phyloP scores from a whole-genome alignment of 2,113 vertebrate genomes.

The Eleginops maclovinus region DNA sequence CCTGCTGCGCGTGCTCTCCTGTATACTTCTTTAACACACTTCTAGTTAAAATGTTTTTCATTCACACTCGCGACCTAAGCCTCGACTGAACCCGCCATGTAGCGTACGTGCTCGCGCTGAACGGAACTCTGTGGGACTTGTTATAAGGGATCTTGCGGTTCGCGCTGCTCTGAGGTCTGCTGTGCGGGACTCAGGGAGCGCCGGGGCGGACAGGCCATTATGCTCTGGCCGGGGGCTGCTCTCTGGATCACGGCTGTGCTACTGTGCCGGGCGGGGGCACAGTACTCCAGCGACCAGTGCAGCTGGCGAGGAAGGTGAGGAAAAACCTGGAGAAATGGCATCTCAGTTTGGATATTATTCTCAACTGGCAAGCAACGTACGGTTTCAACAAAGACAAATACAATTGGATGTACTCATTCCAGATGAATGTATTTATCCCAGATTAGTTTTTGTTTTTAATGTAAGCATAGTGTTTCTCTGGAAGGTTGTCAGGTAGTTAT shows the following conservation, averaged over 20 bases:
- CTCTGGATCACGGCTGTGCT: constrained; percentile 80
- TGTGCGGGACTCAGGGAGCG: constrained; percentile 40
- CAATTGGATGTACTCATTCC: no score
- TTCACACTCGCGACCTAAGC: not conserved
- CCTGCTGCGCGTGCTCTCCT: constrained; percentile 30
- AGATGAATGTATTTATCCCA: no score
- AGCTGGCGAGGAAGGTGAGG: constrained; percentile 94
- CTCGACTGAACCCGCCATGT: constrained; percentile 53
- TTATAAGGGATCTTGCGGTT: constrained; percentile 7
- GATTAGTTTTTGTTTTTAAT: no score
- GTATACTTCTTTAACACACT: not conserved
- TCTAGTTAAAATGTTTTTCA: not conserved
- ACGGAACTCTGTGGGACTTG: not conserved
- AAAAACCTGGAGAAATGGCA: constrained; percentile 15
- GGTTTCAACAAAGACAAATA: no score
- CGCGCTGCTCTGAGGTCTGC: constrained; percentile 10
- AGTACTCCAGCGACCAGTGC: constrained; percentile 94
- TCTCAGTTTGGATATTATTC: no score
- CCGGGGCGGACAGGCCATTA: constrained; percentile 37
- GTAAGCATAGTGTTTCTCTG: no score
- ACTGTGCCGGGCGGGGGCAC: constrained; percentile 82
- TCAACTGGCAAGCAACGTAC: no score
- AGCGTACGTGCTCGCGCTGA: constrained; percentile 21
- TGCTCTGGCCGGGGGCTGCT: constrained; percentile 54
- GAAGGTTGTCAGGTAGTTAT: not conserved